These are phyloP conservation scores for Hestina assimilis DNA, from an alignment of 1,140 invertebrate genomes.

Conservation along the genomic window DNA sequence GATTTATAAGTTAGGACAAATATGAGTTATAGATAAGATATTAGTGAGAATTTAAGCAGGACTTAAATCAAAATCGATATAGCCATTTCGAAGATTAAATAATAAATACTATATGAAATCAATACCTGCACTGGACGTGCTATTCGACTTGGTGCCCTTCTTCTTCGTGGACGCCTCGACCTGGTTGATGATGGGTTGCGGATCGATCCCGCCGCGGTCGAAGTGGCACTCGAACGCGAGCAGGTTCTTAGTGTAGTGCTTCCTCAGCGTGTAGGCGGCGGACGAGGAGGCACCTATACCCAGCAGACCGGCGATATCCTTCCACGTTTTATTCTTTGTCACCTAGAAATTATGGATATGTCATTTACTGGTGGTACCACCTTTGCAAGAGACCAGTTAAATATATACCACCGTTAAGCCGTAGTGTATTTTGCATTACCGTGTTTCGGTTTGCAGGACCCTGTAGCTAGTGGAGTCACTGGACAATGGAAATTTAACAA, in stretches of 20 bases:
- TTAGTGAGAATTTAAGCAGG: no score
- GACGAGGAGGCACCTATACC: slow-evolving; percentile 97
- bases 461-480: no score
- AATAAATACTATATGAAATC: slow-evolving; percentile 17
- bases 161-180: slow-evolving; percentile 94
- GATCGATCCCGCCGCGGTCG: slow-evolving; percentile 97
- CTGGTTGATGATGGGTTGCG: slow-evolving; percentile 96
- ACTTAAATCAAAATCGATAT: no score
- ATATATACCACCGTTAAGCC: no score
- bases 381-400: no score
- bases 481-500: no score
- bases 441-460: no score
- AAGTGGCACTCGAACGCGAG: slow-evolving; percentile 97
- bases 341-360: slow-evolving; percentile 81
- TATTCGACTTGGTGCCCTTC: slow-evolving; percentile 89
- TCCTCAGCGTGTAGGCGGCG: slow-evolving; percentile 96
- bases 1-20: no score
- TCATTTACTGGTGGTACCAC: neutral
- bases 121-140: slow-evolving; percentile 91
- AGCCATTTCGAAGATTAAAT: no score
- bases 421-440: no score
- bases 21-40: no score
- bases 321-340: slow-evolving; percentile 98
- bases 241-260: slow-evolving; percentile 98
- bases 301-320: slow-evolving; percentile 95